phyloP scores from a whole-genome alignment of 1,140 invertebrate species.

The Periplaneta americana region DNA sequence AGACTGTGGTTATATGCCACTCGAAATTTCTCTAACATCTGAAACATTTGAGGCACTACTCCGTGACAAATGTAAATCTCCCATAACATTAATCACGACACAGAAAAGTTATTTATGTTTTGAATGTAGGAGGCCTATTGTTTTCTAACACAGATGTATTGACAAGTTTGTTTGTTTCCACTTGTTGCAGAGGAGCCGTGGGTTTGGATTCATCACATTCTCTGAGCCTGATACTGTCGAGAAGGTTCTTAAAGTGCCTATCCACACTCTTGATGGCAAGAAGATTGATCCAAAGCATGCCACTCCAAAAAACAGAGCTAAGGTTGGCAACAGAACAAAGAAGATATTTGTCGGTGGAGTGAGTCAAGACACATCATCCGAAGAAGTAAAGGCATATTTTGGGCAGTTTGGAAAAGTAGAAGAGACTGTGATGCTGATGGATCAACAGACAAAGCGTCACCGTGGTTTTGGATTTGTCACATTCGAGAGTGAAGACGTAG shows the following conservation, averaged over 20 bases:
- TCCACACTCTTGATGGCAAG: constrained; percentile 90
- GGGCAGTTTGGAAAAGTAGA: constrained; percentile 87
- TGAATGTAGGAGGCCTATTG: no score
- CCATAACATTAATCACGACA: no score
- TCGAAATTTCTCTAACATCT: no score
- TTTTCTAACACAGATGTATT: no score
- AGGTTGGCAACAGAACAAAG: constrained; percentile 75
- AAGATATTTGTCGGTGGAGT: constrained; percentile 91
- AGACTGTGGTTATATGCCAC: no score
- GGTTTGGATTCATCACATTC: constrained; percentile 92
- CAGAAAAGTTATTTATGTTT: no score
- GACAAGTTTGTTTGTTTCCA: constrained; percentile 20
- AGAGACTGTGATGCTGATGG: constrained; percentile 92
- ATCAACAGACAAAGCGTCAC: constrained; percentile 88
- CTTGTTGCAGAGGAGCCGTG: constrained; percentile 76
- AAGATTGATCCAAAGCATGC: constrained; percentile 92
- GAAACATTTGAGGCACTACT: no score
- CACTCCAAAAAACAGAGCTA: constrained; percentile 84
- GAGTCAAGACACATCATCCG: constrained; percentile 84
- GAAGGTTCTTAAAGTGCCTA: constrained; percentile 82
- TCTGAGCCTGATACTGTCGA: constrained; percentile 82
- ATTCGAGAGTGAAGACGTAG: constrained; percentile 86
- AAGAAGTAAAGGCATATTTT: constrained; percentile 88
- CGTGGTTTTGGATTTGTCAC: constrained; percentile 89
- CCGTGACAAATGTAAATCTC: no score